phyloP scores from a whole-genome alignment of 2,113 vertebrate species.

The Benthochromis sp. region DNA sequence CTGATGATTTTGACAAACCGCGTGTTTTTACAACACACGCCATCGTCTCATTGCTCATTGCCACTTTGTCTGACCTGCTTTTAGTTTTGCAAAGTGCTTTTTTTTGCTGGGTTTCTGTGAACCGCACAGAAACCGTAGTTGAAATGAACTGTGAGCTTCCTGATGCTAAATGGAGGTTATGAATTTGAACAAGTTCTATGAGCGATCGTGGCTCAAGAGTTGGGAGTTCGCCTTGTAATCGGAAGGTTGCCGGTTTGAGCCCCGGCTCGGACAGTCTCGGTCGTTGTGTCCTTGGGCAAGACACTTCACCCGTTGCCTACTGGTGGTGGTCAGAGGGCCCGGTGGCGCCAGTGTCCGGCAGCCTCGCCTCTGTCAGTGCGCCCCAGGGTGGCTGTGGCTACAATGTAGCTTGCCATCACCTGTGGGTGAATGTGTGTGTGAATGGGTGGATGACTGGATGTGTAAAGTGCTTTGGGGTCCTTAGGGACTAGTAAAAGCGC shows the following conservation, averaged over 20 bases:
- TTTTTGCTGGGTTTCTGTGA: not conserved
- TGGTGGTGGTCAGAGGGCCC: too few relatives aligned
- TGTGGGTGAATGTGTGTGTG: accelerated
- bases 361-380: too few relatives aligned
- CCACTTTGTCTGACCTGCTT: not conserved
- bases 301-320: accelerated
- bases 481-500: too few relatives aligned
- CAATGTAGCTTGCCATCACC: too few relatives aligned
- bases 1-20: not conserved
- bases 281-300: too few relatives aligned
- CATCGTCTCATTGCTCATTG: not conserved
- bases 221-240: too few relatives aligned
- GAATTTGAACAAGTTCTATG: not conserved
- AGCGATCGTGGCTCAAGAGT: accelerated
- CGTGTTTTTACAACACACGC: not conserved
- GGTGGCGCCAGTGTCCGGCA: too few relatives aligned
- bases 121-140: not conserved
- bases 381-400: too few relatives aligned
- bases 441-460: too few relatives aligned
- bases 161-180: not conserved
- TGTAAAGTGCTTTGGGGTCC: too few relatives aligned
- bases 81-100: not conserved
- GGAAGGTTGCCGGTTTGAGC: too few relatives aligned
- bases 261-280: accelerated
- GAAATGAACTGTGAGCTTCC: not conserved